Percentiles rank a stretch among this genome's conserved stretches.
These are phyloP conservation scores for Cerastis leucographa DNA, from an alignment of 2,888 invertebrate species.

Conservation along the genomic window DNA sequence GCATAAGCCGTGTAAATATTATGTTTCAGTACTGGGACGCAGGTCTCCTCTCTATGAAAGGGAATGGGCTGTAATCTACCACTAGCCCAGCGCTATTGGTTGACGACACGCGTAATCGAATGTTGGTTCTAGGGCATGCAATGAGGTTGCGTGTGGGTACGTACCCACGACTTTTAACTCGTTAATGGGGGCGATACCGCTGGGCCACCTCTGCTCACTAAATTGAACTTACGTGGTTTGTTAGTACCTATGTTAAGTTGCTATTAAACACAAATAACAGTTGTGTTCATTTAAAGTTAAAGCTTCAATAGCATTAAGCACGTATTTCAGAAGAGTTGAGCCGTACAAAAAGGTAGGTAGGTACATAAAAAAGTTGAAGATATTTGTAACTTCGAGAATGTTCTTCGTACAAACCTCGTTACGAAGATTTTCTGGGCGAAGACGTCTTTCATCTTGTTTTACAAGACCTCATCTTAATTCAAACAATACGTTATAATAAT, in stretches of 20 bases:
- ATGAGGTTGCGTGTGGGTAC: not conserved
- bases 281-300: not conserved
- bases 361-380: constrained; percentile 33
- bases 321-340: not conserved
- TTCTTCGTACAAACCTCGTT: constrained; percentile 56
- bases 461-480: constrained; percentile 45
- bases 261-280: not conserved
- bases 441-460: constrained; percentile 58
- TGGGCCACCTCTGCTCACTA: not conserved
- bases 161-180: not conserved
- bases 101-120: not conserved
- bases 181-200: not conserved
- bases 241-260: not conserved
- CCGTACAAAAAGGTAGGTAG: constrained; percentile 20
- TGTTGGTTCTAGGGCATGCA: not conserved
- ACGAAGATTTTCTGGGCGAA: constrained; percentile 54
- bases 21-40: not conserved
- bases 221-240: too few species aligned
- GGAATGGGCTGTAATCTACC: not conserved
- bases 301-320: not conserved
- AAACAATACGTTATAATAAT: constrained; percentile 37
- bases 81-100: not conserved
- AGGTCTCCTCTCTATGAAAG: not conserved
- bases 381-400: constrained; percentile 38
- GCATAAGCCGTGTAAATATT: too few species aligned